These are phyloP conservation scores for Bellardia pandia DNA, from an alignment of 2,888 invertebrate genomes.

Conservation along the genomic window DNA sequence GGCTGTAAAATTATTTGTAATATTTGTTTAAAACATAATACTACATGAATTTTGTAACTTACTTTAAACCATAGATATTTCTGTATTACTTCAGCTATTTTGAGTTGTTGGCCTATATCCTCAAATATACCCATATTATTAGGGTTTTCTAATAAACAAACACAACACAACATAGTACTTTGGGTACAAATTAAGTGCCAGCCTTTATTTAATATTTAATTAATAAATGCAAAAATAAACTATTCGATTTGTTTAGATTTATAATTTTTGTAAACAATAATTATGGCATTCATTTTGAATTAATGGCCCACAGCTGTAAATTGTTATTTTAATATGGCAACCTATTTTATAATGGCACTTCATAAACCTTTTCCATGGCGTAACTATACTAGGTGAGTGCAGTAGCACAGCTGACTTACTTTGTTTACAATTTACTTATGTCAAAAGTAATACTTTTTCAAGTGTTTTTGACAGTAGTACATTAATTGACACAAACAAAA, in stretches of 20 bases:
- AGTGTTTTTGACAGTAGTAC: too few species aligned
- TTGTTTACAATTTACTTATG: too few species aligned
- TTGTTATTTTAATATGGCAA: neutral
- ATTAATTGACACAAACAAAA: too few species aligned
- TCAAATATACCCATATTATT: slow-evolving; percentile 80
- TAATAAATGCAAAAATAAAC: neutral
- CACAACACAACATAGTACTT: slow-evolving; percentile 78
- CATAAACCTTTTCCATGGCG: too few species aligned
- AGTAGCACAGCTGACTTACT: too few species aligned
- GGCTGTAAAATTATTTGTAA: slow-evolving; percentile 75
- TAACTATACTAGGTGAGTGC: too few species aligned
- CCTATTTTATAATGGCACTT: neutral
- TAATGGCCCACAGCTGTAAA: neutral
- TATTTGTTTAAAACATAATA: neutral
- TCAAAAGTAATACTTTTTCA: too few species aligned
- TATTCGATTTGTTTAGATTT: neutral
- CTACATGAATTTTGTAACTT: slow-evolving; percentile 13
- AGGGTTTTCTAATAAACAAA: slow-evolving; percentile 79
- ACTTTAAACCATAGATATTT: slow-evolving; percentile 83
- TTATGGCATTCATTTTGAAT: neutral
- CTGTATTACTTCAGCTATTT: slow-evolving; percentile 79
- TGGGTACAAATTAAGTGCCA: neutral
- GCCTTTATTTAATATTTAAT: neutral
- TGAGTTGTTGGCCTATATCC: slow-evolving; percentile 76
- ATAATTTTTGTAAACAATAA: neutral